Conservation (phyloP, 2,888 invertebrate species). For the Chrysolina haemoptera region DNA sequence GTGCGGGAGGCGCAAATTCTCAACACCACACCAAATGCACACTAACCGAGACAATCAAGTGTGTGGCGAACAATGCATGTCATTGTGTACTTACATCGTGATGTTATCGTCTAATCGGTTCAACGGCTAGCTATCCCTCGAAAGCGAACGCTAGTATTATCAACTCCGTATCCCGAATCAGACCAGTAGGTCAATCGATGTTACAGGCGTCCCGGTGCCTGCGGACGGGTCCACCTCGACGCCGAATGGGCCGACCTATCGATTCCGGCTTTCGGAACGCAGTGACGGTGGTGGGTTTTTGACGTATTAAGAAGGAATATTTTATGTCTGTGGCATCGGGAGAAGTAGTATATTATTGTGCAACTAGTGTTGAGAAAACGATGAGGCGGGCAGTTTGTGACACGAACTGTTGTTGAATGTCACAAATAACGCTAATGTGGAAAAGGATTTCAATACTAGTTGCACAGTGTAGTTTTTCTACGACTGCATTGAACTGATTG, state of each 20-base stretch:
- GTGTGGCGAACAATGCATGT: neutral
- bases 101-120: constrained; percentile 9
- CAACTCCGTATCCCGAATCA: constrained; percentile 42
- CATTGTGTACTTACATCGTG: neutral
- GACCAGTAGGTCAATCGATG: constrained; percentile 64
- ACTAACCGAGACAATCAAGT: neutral
- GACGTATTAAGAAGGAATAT: neutral
- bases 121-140: constrained; percentile 4
- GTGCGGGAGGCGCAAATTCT: neutral
- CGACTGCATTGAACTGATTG: too few relatives aligned
- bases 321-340: too few relatives aligned
- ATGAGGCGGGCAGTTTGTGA: too few relatives aligned
- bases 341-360: too few relatives aligned
- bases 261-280: constrained; percentile 43
- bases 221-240: constrained; percentile 60
- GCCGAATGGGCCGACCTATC: constrained; percentile 57
- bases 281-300: neutral
- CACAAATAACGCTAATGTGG: too few relatives aligned
- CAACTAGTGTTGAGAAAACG: too few relatives aligned
- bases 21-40: neutral
- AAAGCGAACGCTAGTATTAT: constrained; percentile 53
- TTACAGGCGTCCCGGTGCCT: constrained; percentile 60
- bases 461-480: too few relatives aligned
- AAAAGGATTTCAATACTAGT: too few relatives aligned
- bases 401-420: too few relatives aligned